Base-by-base conservation (phyloP, 2,888 invertebrate genomes). In the Phymatocera aterrima region DNA sequence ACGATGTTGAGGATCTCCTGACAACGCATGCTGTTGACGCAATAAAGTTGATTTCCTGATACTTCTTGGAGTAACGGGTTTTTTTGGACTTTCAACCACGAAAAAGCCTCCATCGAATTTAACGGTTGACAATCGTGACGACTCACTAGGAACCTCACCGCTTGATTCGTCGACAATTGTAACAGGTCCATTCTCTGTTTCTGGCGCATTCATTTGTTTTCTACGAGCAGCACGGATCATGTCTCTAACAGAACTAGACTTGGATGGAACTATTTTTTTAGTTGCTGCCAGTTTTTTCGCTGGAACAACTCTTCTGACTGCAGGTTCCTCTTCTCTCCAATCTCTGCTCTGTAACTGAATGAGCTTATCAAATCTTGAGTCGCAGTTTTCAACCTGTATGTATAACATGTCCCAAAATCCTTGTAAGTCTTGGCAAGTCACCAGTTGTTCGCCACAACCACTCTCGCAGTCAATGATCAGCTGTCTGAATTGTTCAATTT, bases 331-430 rank as follows among this genome's bases (percentile, higher is more conserved):
- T 80, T 93, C 93, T 21, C 88, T 85, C 94, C 94, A 90, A 31
- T 80, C 81, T 1, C 80, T 83, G 0, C 79, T 37, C 48, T 83
- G 82, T 4, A 88, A 57, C 31, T 84, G 78, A 8, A 85, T 83
- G 4, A 89, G 81, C 40, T 84, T 85, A 1, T 83, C 78, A 51
- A 90, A 90, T 4, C 90, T 82, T 5, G 57, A 77, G 3, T 88
- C 83, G 72, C 90, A 89, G 61, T 90, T 81, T 24, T 81, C 84
- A 15, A 91, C 92, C 92, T 97, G 96, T 90, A 96, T 93, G 83
- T 93, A 93, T 48, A 96, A 93, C 94, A 96, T 95, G 85, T 97
- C 97, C 97, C 97, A 97, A 91, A 97, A 97, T 34, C 97, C 97
- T 84, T 94, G 95, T 77, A 97, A 92, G 91, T 97, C 97, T 5